These are phyloP conservation scores for Drosophila kambysellisi DNA, from an alignment of 2,888 invertebrate genomes.

Conservation along the genomic window DNA sequence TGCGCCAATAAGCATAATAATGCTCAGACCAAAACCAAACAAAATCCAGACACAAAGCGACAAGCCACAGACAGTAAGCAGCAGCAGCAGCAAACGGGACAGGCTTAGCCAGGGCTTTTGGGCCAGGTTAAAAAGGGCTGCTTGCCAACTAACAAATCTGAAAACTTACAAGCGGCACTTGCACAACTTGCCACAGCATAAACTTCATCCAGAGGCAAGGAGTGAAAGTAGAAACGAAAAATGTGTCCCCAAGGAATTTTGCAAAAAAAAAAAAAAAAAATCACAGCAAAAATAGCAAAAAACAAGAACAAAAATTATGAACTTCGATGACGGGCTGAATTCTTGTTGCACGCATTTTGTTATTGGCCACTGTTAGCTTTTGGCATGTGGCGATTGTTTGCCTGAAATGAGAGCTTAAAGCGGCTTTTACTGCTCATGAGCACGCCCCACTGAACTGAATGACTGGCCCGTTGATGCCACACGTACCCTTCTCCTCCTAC, in stretches of 20 bases:
- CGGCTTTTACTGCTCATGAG: conserved; percentile 70
- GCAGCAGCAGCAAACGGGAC: conserved; percentile 25
- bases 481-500: too few species aligned
- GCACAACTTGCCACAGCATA: conserved; percentile 28
- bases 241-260: conserved; percentile 69
- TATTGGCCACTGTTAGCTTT: conserved; percentile 37
- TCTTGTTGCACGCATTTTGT: conserved; percentile 47
- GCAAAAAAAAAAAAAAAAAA: conserved; percentile 17
- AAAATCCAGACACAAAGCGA: conserved; percentile 36
- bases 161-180: conserved; percentile 67
- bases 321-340: conserved; percentile 48
- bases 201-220: conserved; percentile 20
- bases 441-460: conserved; percentile 56
- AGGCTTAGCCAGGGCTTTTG: conserved; percentile 12
- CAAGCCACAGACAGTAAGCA: conserved; percentile 27
- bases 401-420: conserved; percentile 62
- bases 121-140: conserved; percentile 34
- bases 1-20: conserved; percentile 77
- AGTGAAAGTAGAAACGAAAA: conserved; percentile 58
- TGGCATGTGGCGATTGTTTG: conserved; percentile 46
- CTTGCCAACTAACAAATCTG: conserved; percentile 56
- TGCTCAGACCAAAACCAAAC: conserved; percentile 50
- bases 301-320: conserved; percentile 53
- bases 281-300: not conserved
- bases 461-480: conserved; percentile 5